phyloP scores from a whole-genome alignment of 2,797 vertebrate genomes.

The Cryptoblepharus egeriae region DNA sequence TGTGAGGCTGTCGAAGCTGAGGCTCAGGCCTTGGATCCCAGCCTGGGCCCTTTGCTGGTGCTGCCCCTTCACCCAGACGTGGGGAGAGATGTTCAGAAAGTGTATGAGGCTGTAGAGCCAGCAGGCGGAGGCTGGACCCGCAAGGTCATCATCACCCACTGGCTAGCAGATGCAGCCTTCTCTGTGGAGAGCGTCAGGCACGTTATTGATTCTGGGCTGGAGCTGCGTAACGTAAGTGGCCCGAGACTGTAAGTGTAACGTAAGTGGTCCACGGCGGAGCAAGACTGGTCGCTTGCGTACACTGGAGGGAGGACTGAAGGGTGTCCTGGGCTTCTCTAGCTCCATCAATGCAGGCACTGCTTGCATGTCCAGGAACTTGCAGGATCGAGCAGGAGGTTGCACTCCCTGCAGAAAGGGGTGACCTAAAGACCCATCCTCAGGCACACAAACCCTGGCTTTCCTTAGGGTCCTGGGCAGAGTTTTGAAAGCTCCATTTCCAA shows the following conservation, averaged over 20 bases:
- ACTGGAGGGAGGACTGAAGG: too few species aligned
- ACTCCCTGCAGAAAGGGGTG: too few species aligned
- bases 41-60: constrained; percentile 78
- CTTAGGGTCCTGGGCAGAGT: too few species aligned
- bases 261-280: neutral
- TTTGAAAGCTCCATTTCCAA: too few species aligned
- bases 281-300: too few species aligned
- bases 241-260: too few species aligned
- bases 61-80: constrained; percentile 81
- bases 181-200: constrained; percentile 83
- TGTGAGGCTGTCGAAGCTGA: constrained; percentile 80
- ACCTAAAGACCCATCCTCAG: too few species aligned
- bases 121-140: constrained; percentile 44
- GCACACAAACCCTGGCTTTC: too few species aligned
- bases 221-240: constrained; percentile 88
- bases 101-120: constrained; percentile 78
- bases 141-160: constrained; percentile 83
- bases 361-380: too few species aligned
- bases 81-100: constrained; percentile 77
- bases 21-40: constrained; percentile 77
- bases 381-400: too few species aligned
- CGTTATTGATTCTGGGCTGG: constrained; percentile 88
- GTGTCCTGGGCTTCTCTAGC: too few species aligned
- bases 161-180: constrained; percentile 89
- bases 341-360: too few species aligned